Conservation (phyloP, 2,113 vertebrate species). For the Rhynchomys soricoides region DNA sequence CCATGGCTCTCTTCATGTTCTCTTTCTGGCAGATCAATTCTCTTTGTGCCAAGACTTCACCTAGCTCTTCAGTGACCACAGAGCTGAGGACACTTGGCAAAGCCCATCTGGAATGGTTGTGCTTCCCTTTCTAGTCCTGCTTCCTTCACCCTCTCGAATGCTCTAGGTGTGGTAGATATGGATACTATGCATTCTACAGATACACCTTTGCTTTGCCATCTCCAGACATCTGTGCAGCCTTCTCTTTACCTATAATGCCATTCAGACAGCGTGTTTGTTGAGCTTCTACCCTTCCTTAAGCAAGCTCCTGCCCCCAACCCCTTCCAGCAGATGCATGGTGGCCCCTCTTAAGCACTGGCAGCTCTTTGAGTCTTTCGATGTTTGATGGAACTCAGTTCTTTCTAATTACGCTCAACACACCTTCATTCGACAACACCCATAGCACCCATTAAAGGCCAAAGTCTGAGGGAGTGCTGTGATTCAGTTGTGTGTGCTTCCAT, state of each 20-base stretch:
- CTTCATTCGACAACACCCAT: not conserved
- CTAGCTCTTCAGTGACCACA: not conserved
- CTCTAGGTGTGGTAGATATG: not conserved
- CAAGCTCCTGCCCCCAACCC: not conserved
- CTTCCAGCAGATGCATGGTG: not conserved
- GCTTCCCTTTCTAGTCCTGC: not conserved
- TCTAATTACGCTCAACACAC: slow-evolving; percentile 2
- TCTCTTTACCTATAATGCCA: not conserved
- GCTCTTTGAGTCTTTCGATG: slow-evolving; percentile 62
- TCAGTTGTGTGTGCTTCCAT: not conserved
- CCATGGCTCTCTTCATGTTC: not conserved
- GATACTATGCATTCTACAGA: not conserved
- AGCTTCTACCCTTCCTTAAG: slow-evolving; percentile 27
- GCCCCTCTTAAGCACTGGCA: slow-evolving; percentile 15
- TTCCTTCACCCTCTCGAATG: not conserved
- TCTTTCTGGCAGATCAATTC: not conserved
- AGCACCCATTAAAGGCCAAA: not conserved
- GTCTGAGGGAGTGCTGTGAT: not conserved
- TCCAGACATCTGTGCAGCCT: not conserved
- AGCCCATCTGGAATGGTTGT: not conserved
- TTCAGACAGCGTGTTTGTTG: not conserved
- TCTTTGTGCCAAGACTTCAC: not conserved
- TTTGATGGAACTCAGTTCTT: slow-evolving; percentile 39
- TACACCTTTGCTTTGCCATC: not conserved
- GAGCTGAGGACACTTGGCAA: not conserved